These are phyloP conservation scores for Macroglossus sobrinus DNA, from an alignment of 2,113 vertebrate species.

Conservation along the genomic window DNA sequence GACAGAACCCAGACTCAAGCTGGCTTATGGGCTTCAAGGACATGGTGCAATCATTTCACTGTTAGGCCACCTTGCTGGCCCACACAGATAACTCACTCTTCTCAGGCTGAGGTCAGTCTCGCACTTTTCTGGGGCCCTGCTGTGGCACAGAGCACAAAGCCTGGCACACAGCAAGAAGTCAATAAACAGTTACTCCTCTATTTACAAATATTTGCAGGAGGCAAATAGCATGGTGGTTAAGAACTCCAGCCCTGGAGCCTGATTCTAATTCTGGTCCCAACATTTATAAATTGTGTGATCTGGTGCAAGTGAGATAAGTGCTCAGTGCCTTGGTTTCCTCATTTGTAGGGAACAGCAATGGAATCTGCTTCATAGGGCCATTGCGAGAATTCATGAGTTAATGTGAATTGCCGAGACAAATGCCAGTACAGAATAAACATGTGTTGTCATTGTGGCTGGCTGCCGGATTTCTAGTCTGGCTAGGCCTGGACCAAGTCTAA, in stretches of 20 bases:
- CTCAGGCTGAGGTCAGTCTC: background rate
- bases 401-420: background rate
- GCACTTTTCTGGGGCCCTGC: background rate
- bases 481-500: background rate
- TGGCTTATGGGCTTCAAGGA: background rate
- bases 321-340: background rate
- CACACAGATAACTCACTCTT: background rate
- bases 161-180: background rate
- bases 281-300: background rate
- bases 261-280: slow-evolving; percentile 29
- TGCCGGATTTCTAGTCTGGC: background rate
- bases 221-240: background rate
- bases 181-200: background rate
- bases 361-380: background rate
- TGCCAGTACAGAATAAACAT: background rate
- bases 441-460: background rate
- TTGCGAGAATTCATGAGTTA: background rate
- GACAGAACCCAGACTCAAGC: background rate
- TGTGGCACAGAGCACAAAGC: background rate
- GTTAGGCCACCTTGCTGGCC: background rate
- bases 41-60: background rate
- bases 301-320: background rate
- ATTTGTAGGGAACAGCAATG: background rate
- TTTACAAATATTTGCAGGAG: slow-evolving; percentile 43
- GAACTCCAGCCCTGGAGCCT: background rate